Evolutionary conservation across 2,888 invertebrate species (phyloP), one percentile per base, ranked within the genome.

Genomic region (Microchrysa polita): DNA sequence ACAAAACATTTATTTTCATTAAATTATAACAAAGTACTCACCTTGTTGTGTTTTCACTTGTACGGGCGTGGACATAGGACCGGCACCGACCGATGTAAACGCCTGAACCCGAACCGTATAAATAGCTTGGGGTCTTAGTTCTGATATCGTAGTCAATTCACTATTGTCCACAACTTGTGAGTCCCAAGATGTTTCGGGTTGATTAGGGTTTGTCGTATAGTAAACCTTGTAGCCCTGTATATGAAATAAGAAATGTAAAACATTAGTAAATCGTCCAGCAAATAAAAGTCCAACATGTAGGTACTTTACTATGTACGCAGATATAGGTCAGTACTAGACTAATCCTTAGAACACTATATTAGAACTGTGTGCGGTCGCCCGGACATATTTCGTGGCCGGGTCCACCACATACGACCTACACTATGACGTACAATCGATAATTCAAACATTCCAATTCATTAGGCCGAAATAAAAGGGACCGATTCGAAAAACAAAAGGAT

Each of bases 1-100:
- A n/a, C n/a, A n/a, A n/a, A n/a, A n/a, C n/a, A n/a, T n/a, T n/a
- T n/a, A n/a, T n/a, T n/a, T n/a, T n/a, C n/a, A n/a, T n/a, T n/a
- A n/a, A n/a, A n/a, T n/a, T n/a, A n/a, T n/a, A n/a, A n/a, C n/a
- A n/a, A n/a, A 42, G 16, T 44, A 80, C 84, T 82, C 85, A 93
- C 93, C 98, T 90, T 96, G 97, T 82, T 96, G 96, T 34, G 97
- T 98, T 87, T 97, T 96, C 80, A 98, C 97, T 85, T 96, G 96
- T n/a, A 97, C 95, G n/a, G 97, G 95, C 2, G 93, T 90, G 78
- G 97, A 97, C 78, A 96, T 89, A 0, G 98, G 98, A 63, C 98
- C 97, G 55, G 95, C 95, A 0, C 98, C 98, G 76, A 97, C 95
- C 16, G 93, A 94, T 7, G 97, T 97, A 84, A 93, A 93, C 1